These are phyloP conservation scores for Caenorhabditis zanzibari DNA, from an alignment of 2,888 invertebrate genomes.

Conservation along the genomic window DNA sequence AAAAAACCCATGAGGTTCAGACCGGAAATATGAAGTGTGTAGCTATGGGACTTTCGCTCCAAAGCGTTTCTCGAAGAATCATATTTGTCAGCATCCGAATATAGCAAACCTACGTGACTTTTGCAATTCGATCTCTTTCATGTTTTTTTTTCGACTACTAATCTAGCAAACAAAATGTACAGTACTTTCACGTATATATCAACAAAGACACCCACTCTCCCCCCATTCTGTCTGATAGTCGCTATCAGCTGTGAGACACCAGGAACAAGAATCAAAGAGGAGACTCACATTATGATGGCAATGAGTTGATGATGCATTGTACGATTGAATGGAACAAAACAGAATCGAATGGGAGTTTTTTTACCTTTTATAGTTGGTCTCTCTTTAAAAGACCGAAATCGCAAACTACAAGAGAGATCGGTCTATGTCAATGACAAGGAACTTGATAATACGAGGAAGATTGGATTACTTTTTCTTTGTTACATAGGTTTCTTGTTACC, in stretches of 20 bases:
- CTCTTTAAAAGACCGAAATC: conserved; percentile 14
- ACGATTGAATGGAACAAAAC: neutral
- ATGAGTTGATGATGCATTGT: conserved; percentile 12
- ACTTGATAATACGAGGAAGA: neutral
- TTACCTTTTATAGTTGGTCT: conserved; percentile 38
- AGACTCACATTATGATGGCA: conserved; percentile 37
- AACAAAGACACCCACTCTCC: conserved; percentile 19
- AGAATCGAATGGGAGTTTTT: neutral
- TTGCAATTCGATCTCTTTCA: conserved; percentile 12
- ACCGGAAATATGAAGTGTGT: conserved; percentile 34
- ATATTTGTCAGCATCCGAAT: conserved; percentile 45
- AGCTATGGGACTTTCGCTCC: conserved; percentile 3
- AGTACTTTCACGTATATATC: conserved; percentile 48
- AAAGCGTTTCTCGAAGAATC: neutral
- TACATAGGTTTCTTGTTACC: neutral
- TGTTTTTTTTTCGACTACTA: conserved; percentile 23
- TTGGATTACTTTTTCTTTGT: neutral
- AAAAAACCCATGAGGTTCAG: neutral
- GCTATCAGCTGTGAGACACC: conserved; percentile 22
- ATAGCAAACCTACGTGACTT: conserved; percentile 43
- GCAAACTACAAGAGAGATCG: neutral
- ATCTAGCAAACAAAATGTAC: conserved; percentile 16
- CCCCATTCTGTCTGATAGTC: conserved; percentile 7
- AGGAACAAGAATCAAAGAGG: neutral
- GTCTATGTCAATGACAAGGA: conserved; percentile 32